Conservation (phyloP, 2,113 vertebrate species). For the Halcyon senegalensis region DNA sequence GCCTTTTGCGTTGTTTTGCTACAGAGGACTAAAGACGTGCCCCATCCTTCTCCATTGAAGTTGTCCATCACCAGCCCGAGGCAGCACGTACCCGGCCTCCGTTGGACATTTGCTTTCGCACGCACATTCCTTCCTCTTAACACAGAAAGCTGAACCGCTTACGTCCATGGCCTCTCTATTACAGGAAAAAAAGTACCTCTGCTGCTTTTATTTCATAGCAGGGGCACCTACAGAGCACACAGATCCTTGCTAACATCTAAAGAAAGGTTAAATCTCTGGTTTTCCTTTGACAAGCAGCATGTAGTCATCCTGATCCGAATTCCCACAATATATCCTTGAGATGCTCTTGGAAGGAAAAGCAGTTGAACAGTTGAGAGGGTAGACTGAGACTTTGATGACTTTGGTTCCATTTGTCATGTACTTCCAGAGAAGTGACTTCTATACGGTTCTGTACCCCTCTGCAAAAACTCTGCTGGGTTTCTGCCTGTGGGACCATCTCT, state of each 20-base stretch:
- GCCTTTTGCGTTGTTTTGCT: accelerated
- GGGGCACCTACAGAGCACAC: background rate
- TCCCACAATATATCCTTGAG: background rate
- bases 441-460: background rate
- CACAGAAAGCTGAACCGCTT: background rate
- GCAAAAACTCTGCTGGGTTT: background rate
- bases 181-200: background rate
- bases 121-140: background rate
- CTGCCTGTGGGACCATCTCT: background rate
- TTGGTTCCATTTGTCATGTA: background rate
- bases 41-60: background rate
- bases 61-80: background rate
- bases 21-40: background rate
- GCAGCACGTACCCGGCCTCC: background rate
- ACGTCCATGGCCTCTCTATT: accelerated
- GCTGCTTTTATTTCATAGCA: background rate
- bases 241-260: background rate
- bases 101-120: background rate
- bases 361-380: background rate
- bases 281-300: background rate
- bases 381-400: background rate
- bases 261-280: too few species aligned
- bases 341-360: background rate
- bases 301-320: background rate
- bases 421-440: background rate